These are phyloP conservation scores for Rhizomys pruinosus DNA, from an alignment of 2,113 vertebrate species.

Conservation along the genomic window DNA sequence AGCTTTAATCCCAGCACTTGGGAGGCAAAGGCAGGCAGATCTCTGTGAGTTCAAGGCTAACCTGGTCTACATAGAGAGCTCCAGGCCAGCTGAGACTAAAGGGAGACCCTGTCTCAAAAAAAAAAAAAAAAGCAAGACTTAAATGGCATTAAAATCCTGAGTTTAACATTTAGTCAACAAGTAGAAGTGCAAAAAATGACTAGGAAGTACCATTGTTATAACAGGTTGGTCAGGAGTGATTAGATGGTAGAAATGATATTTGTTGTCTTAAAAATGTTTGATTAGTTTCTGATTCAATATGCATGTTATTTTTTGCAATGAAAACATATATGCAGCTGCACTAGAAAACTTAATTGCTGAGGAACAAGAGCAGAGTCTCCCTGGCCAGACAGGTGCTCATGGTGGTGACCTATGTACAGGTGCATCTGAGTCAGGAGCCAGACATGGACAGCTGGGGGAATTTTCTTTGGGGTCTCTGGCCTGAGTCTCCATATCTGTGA, in stretches of 20 bases:
- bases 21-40: no score
- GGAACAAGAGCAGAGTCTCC: neutral
- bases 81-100: no score
- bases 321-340: neutral
- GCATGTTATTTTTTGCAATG: neutral
- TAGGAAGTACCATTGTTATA: neutral
- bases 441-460: accelerated
- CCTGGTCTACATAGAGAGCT: no score
- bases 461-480: neutral
- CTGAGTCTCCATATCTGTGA: neutral
- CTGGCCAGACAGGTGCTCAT: accelerated
- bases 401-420: neutral
- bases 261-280: neutral
- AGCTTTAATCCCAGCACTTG: no score
- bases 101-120: no score
- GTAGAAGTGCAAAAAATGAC: neutral
- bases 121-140: no score
- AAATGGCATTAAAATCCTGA: neutral
- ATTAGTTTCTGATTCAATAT: neutral
- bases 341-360: neutral
- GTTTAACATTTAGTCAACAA: neutral
- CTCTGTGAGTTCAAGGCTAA: no score
- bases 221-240: no score
- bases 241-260: neutral
- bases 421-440: neutral